Evolutionary conservation across 2,113 vertebrate genomes (phyloP).

Genomic region (Aptenodytes forsteri): DNA sequence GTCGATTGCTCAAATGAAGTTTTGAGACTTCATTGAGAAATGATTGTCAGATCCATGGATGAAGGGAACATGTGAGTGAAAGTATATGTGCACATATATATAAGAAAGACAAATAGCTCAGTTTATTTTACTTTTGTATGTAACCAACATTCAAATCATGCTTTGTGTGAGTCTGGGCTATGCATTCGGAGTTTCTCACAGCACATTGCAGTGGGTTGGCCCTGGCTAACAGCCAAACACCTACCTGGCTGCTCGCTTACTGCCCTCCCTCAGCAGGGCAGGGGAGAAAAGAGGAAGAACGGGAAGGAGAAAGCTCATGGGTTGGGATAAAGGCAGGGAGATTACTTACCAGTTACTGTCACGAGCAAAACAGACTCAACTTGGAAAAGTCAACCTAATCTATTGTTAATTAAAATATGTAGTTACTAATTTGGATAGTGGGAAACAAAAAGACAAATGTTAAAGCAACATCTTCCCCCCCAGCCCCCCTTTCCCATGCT

Average conservation of each 20-base stretch:
- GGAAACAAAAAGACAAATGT: background rate
- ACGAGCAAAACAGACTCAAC: background rate
- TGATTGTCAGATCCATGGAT: background rate
- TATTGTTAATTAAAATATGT: background rate
- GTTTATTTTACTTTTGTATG: background rate
- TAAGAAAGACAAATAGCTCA: background rate
- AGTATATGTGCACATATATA: accelerated
- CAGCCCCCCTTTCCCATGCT: accelerated
- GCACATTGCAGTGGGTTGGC: accelerated
- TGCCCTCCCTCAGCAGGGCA: background rate
- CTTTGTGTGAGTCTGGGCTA: background rate
- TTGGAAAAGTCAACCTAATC: background rate
- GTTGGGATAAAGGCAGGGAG: background rate
- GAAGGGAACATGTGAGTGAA: background rate
- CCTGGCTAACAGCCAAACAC: background rate
- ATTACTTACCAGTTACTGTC: background rate
- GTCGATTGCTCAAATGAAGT: background rate
- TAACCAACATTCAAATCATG: background rate
- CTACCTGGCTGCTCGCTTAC: background rate
- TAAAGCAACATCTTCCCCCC: background rate
- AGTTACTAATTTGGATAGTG: background rate
- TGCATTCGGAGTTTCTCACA: background rate
- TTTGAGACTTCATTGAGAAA: background rate
- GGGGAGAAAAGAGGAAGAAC: background rate
- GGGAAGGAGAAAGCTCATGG: background rate